These are phyloP conservation scores for Grapholita molesta DNA, from an alignment of 1,140 invertebrate species.

Conservation along the genomic window DNA sequence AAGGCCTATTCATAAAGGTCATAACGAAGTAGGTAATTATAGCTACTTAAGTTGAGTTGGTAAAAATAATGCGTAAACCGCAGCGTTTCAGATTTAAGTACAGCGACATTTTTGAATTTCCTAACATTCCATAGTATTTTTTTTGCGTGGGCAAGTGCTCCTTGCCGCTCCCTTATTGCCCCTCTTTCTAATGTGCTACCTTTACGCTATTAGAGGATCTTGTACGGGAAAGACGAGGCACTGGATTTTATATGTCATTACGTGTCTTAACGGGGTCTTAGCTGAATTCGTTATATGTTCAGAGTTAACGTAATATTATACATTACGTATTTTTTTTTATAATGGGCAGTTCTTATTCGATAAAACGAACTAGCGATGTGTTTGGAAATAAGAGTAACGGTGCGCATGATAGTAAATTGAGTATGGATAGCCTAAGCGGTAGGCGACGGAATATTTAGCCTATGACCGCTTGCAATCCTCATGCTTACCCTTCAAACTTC, in stretches of 20 bases:
- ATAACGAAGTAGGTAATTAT: no score
- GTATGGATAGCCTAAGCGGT: no score
- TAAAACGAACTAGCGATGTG: no score
- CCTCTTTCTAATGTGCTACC: not conserved
- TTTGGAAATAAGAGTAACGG: no score
- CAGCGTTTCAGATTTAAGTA: not conserved
- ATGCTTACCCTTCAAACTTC: not conserved
- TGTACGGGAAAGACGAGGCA: not conserved
- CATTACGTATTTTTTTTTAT: not conserved
- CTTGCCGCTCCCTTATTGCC: not conserved
- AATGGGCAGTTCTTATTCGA: not conserved
- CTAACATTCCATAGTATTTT: no score
- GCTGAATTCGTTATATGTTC: not conserved
- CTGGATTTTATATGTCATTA: not conserved
- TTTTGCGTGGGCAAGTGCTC: not conserved
- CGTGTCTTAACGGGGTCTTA: not conserved
- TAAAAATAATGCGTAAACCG: no score
- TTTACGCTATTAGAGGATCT: not conserved
- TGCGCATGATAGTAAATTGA: no score
- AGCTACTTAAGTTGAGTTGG: no score
- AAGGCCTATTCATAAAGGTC: no score
- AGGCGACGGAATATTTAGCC: no score
- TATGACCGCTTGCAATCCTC: not conserved
- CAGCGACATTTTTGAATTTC: no score
- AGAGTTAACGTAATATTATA: not conserved